Evolutionary conservation across 2,888 invertebrate genomes (phyloP).

Genomic region (Seira sanloemensis): DNA sequence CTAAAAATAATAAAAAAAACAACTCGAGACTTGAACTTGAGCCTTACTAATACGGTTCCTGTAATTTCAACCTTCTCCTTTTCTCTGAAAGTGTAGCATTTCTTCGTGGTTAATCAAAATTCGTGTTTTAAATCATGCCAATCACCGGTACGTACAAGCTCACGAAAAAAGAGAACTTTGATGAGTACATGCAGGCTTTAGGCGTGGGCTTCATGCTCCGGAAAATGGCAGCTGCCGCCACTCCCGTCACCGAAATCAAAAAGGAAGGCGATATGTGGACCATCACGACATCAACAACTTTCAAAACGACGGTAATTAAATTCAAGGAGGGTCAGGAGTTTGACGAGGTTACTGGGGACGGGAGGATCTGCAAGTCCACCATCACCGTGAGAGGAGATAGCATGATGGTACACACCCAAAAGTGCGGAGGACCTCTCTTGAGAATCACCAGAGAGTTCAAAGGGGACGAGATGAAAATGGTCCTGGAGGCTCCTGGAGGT

Average conservation of each 20-base stretch:
- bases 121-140: slow-evolving; percentile 45
- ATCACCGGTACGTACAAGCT: slow-evolving; percentile 60
- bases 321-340: slow-evolving; percentile 76
- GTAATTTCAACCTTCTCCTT: no score
- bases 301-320: slow-evolving; percentile 76
- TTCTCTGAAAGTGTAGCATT: no score
- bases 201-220: slow-evolving; percentile 76
- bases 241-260: slow-evolving; percentile 76
- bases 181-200: slow-evolving; percentile 67
- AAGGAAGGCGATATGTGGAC: slow-evolving; percentile 75
- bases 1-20: no score
- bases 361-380: slow-evolving; percentile 75
- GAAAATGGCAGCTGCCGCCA: slow-evolving; percentile 76
- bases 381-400: slow-evolving; percentile 57
- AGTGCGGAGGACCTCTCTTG: slow-evolving; percentile 48
- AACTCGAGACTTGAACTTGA: no score
- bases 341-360: slow-evolving; percentile 76
- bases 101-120: no score
- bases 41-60: no score
- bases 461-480: slow-evolving; percentile 67
- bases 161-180: slow-evolving; percentile 66
- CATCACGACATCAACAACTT: slow-evolving; percentile 77
- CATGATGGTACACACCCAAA: slow-evolving; percentile 61
- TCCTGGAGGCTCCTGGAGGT: slow-evolving; percentile 54
- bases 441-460: slow-evolving; percentile 65